Percentiles rank a stretch among this genome's conserved stretches.
Evolutionary conservation across 2,888 invertebrate genomes (phyloP).

Genomic region (Baronia brevicornis): DNA sequence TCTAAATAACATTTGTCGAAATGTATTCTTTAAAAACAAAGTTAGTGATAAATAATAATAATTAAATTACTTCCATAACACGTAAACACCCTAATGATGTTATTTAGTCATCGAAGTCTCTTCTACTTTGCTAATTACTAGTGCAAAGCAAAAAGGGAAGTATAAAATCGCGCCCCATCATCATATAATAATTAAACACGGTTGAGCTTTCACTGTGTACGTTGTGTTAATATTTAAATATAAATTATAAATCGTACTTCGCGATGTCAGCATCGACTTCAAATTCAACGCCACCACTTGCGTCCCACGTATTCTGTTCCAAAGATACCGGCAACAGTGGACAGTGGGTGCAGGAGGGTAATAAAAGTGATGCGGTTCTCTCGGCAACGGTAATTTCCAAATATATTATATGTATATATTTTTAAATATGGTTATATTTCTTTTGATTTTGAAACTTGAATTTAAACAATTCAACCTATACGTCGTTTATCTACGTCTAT

Average conservation of each 20-base stretch:
- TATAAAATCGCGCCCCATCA: slow-evolving; percentile 39
- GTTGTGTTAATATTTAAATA: slow-evolving; percentile 15
- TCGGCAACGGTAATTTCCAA: slow-evolving; percentile 29
- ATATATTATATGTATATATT: slow-evolving; percentile 3
- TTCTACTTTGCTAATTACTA: slow-evolving; percentile 16
- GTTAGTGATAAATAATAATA: too few species aligned
- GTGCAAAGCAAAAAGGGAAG: slow-evolving; percentile 22
- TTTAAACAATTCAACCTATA: too few species aligned
- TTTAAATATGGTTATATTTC: slow-evolving; percentile 10
- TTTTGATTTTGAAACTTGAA: too few species aligned
- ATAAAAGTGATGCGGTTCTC: slow-evolving; percentile 15
- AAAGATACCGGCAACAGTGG: slow-evolving; percentile 22
- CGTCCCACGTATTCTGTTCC: slow-evolving; percentile 16
- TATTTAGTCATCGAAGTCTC: slow-evolving; percentile 20
- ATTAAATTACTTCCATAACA: slow-evolving; percentile 5
- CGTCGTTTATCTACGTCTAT: too few species aligned
- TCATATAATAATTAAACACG: slow-evolving; percentile 29
- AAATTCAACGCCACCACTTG: slow-evolving; percentile 15
- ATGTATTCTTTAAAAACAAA: too few species aligned
- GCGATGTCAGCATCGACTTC: slow-evolving; percentile 23
- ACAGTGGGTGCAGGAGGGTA: slow-evolving; percentile 27
- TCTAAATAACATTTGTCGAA: too few species aligned
- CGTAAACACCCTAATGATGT: slow-evolving; percentile 16
- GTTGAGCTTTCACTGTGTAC: slow-evolving; percentile 31
- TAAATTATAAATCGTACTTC: slow-evolving; percentile 5